Evolutionary conservation across 1,140 invertebrate species (phyloP).

Genomic region (Tetranychus cinnabarinus): DNA sequence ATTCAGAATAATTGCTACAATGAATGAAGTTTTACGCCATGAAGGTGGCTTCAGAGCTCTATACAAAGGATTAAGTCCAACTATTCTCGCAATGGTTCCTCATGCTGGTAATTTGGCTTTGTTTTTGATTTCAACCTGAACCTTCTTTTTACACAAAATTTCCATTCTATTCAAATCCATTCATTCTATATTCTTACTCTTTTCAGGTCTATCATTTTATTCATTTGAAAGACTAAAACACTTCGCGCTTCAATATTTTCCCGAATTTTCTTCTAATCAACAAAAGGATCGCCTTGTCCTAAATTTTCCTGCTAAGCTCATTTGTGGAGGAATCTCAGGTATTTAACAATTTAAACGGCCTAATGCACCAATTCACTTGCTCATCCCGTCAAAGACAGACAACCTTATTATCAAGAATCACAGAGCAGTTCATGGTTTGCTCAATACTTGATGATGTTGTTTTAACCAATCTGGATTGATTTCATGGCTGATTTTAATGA

Average conservation of each 20-base stretch:
- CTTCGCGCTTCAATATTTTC: constrained; percentile 49
- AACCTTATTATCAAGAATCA: no score
- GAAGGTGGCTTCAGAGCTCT: constrained; percentile 59
- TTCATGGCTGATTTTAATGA: no score
- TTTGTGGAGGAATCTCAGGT: constrained; percentile 64
- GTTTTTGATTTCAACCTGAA: no score
- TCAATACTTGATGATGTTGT: no score
- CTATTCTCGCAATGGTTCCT: constrained; percentile 66
- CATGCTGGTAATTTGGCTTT: constrained; percentile 31
- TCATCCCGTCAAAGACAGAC: no score
- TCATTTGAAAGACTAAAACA: constrained; percentile 65
- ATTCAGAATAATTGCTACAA: not conserved
- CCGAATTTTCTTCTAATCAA: constrained; percentile 45
- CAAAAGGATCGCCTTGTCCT: constrained; percentile 40
- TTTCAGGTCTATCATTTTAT: constrained; percentile 62
- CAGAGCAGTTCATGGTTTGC: no score
- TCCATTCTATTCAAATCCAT: not conserved
- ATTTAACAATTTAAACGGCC: no score
- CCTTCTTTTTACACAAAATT: not conserved
- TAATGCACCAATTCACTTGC: no score
- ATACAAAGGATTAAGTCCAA: constrained; percentile 69
- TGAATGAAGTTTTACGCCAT: constrained; percentile 20
- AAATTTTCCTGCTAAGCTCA: constrained; percentile 48
- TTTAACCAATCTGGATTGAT: no score
- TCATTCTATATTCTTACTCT: not conserved